Evolutionary conservation across 2,797 vertebrate genomes (phyloP), one percentile per base, ranked within the genome.

Genomic region (Rhinichthys osculus): DNA sequence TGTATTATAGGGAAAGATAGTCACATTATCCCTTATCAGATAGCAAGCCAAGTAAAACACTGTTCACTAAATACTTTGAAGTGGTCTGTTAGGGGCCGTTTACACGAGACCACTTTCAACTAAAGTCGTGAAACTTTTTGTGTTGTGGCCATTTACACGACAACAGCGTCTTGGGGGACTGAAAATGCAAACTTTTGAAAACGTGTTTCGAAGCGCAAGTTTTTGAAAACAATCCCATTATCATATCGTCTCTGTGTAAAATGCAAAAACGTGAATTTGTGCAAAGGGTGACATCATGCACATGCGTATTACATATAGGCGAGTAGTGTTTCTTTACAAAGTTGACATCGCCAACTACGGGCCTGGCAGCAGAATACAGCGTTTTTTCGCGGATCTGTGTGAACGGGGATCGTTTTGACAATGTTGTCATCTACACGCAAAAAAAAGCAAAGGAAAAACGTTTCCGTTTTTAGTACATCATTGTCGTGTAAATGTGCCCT

Each of bases 11-110:
- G 42, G 71, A 35, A 33, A 83, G 33, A 62, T 38, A 10, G 21
- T 52, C 72, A 38, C 71, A 52, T 50, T 27, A 52, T 52, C 16
- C 21, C 14, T 73, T 52, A 52, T 40, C 71, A 76, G 72, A 76
- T 59, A 40, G 57, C 82, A 76, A 52, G 59, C 42, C 27, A 27
- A 52, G 71, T 74, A n/a, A 59, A 54, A 17, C 7, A 59, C 2
- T 10, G 52, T 16, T 54, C 42, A 76, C 19, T 47, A 7, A 35
- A 64, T 42, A 40, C 21, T 52, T 27, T 67, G 14, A 66, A 40
- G 44, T 52, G 10, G 33, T 27, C 21, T 27, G 19, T 59, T 40
- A n/a, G 13, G 62, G 13, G 62, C 5, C 27, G 6, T 64, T 64
- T 1, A 64, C 1, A 14, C 13, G 1, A 27, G 10, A 59, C 23